Evolutionary conservation across 2,888 invertebrate species (phyloP), one percentile per base, ranked within the genome.

Genomic region (Apodemia zela): DNA sequence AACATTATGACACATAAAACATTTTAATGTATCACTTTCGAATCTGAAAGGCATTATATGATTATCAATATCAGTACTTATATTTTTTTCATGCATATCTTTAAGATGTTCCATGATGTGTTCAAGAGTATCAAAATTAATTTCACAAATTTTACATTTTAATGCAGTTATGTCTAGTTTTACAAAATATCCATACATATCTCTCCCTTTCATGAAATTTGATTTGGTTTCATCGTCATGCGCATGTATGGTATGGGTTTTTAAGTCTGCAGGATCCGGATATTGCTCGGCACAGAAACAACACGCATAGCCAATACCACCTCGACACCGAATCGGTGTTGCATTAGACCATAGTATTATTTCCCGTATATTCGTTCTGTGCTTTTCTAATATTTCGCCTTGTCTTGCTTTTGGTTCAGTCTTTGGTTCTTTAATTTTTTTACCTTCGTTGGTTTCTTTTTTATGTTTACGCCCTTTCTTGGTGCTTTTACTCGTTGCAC

Each of bases 31-130:
- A 5, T 80, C 76, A 2, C 66, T 67, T 1, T 74, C 72, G 51
- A 87, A 85, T 63, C 79, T 83, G 42, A 84, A 85, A 0, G 84
- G 84, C 0, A 85, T 60, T n/a, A 86, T 76, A 10, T 79, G 78
- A 65, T 80, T 79, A 17, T 79, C 75, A 1, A 85, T 74, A 49
- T 82, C 79, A 0, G 67, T 74, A 61, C 80, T 73, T 10, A 85
- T 71, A 0, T 65, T 64, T 67, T 76, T 78, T 0, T 67, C 65
- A 61, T 88, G 88, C 0, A 33, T 49, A 1, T 67, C 60, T 15
- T 70, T 73, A 1, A 88, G 65, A 65, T 88, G 84, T 0, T 72
- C 67, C 60, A 75, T 75, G 0, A 82, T 65, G 0, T 69, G 60
- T 66, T 85, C 79, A 13, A 87, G 60, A 0, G 69, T 71, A 2